phyloP scores from a whole-genome alignment of 2,888 invertebrate genomes.

The Drosophila macrospina region DNA sequence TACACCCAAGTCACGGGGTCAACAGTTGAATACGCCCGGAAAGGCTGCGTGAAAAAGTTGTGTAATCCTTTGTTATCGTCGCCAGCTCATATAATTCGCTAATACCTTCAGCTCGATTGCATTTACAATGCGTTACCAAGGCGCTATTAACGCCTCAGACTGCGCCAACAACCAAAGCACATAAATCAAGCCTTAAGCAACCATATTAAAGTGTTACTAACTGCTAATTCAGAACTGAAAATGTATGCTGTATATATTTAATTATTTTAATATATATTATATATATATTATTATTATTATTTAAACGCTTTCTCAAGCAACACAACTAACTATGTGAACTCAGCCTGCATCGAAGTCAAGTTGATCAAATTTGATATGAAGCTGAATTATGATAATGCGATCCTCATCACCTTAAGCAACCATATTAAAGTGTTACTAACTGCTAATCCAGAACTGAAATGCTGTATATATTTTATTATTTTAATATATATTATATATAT shows the following conservation, averaged over 20 bases:
- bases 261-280: too few species aligned
- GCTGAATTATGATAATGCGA: too few species aligned
- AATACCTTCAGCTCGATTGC: constrained; percentile 39
- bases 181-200: constrained; percentile 11
- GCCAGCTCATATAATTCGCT: constrained; percentile 32
- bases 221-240: background rate
- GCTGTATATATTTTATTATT: too few species aligned
- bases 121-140: constrained; percentile 28
- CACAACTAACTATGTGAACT: too few species aligned
- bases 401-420: background rate
- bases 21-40: constrained; percentile 55
- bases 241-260: background rate
- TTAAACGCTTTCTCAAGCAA: too few species aligned
- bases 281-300: too few species aligned
- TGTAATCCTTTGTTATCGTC: constrained; percentile 65
- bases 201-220: background rate
- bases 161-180: background rate
- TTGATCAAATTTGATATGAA: too few species aligned
- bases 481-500: too few species aligned
- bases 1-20: constrained; percentile 59
- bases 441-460: background rate
- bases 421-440: background rate
- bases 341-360: too few species aligned
- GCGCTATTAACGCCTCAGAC: constrained; percentile 14
- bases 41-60: constrained; percentile 61